Evolutionary conservation across 2,888 invertebrate genomes (phyloP).

Genomic region (Lepeophtheirus nordmannii): DNA sequence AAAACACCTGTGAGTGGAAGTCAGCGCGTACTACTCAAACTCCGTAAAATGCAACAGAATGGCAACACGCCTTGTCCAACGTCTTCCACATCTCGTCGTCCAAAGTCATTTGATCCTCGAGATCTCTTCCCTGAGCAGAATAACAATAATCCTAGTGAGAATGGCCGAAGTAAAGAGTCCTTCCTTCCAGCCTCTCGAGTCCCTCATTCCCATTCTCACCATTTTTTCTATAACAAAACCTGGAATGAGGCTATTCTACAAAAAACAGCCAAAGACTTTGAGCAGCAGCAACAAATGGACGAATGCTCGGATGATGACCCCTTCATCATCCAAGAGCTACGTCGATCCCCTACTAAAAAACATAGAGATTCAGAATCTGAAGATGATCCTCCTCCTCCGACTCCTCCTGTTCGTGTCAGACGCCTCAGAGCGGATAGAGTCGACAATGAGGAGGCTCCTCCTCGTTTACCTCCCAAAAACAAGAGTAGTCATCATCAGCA

Average conservation of each 20-base stretch:
- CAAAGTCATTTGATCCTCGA: constrained; percentile 6
- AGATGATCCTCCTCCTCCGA: background rate
- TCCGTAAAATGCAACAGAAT: background rate
- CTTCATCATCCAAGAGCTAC: constrained; percentile 8
- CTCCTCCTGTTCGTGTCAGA: background rate
- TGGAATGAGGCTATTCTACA: constrained; percentile 12
- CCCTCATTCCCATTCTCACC: background rate
- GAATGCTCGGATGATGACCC: background rate
- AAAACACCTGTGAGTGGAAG: background rate
- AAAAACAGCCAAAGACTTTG: constrained; percentile 14
- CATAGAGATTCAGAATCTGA: background rate
- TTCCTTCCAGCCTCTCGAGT: background rate
- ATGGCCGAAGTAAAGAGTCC: background rate
- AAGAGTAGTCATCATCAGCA: background rate
- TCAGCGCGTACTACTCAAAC: background rate
- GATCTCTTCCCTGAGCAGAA: background rate
- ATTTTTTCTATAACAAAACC: constrained; percentile 14
- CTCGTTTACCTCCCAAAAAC: background rate
- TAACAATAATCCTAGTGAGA: background rate
- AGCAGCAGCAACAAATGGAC: background rate
- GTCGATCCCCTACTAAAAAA: constrained; percentile 7
- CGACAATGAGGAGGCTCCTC: background rate
- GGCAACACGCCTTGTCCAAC: background rate
- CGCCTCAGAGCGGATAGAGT: constrained; percentile 3
- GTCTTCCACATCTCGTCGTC: background rate